phyloP scores from a whole-genome alignment of 2,797 vertebrate species.

The Clarias pachynema region DNA sequence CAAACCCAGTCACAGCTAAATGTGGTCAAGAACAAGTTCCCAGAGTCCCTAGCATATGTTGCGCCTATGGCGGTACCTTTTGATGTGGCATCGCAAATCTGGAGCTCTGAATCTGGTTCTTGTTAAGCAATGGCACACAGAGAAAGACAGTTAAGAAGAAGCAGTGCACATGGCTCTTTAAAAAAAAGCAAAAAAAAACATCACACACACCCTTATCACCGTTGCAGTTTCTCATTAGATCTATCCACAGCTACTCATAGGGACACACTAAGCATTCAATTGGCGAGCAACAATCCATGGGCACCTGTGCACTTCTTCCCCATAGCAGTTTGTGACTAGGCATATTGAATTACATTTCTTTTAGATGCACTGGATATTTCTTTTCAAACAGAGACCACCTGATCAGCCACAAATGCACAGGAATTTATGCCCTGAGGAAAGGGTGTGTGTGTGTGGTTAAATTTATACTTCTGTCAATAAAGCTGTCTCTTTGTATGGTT shows the following conservation, averaged over 20 bases:
- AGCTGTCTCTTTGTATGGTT: conserved; percentile 44
- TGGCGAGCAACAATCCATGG: conserved; percentile 29
- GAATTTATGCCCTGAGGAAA: conserved; percentile 46
- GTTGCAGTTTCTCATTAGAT: not conserved
- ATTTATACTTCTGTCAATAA: conserved; percentile 52
- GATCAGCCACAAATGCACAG: conserved; percentile 40
- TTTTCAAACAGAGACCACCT: conserved; percentile 27
- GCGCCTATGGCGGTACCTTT: conserved; percentile 14
- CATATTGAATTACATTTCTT: conserved; percentile 50
- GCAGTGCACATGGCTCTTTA: not conserved
- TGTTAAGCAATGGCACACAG: not conserved
- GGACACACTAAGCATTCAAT: conserved; percentile 8
- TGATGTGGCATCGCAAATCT: conserved; percentile 8
- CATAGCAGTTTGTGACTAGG: not conserved
- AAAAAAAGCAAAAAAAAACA: not conserved
- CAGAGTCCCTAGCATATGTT: not conserved
- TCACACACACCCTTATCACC: no score
- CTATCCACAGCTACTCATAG: conserved; percentile 19
- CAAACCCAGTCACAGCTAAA: not conserved
- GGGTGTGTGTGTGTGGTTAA: conserved; percentile 25
- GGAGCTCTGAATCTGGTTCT: conserved; percentile 1
- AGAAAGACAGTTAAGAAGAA: not conserved
- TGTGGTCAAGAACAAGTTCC: not conserved
- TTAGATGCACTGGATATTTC: conserved; percentile 41
- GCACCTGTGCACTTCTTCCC: conserved; percentile 24